Percentiles rank a stretch among this genome's conserved stretches.
phyloP scores from a whole-genome alignment of 2,113 vertebrate species.

The Talpa occidentalis region DNA sequence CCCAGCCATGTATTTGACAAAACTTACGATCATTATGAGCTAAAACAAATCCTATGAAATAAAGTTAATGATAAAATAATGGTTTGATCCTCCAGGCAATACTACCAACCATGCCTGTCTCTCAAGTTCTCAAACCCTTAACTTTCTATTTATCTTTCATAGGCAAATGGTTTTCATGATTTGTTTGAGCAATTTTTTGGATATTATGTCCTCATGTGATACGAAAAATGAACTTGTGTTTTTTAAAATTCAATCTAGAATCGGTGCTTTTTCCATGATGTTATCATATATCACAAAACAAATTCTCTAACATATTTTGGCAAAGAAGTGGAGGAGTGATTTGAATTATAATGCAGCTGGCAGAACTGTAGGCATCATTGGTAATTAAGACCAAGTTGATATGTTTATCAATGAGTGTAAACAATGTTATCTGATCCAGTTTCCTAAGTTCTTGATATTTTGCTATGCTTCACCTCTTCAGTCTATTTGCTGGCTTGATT shows the following conservation, averaged over 20 bases:
- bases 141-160: not conserved
- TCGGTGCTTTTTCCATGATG: slow-evolving; percentile 11
- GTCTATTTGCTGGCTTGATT: slow-evolving; percentile 58
- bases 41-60: not conserved
- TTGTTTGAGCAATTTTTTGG: not conserved
- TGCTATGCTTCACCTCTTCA: slow-evolving; percentile 48
- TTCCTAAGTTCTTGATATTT: slow-evolving; percentile 68
- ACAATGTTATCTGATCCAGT: slow-evolving; percentile 70
- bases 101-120: not conserved
- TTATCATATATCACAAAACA: slow-evolving; percentile 68
- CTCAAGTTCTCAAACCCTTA: not conserved
- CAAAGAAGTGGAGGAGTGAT: slow-evolving; percentile 54
- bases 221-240: slow-evolving; percentile 34
- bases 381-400: slow-evolving; percentile 72
- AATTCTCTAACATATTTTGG: slow-evolving; percentile 71
- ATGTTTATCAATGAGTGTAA: slow-evolving; percentile 78
- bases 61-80: slow-evolving; percentile 13
- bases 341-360: slow-evolving; percentile 73
- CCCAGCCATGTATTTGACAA: not conserved
- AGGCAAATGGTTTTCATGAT: not conserved
- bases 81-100: not conserved
- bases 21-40: not conserved
- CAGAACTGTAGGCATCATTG: slow-evolving; percentile 58
- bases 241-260: slow-evolving; percentile 36
- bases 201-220: not conserved